Conservation (phyloP, 2,797 vertebrate species). For the Chaenodraco wilsoni region DNA sequence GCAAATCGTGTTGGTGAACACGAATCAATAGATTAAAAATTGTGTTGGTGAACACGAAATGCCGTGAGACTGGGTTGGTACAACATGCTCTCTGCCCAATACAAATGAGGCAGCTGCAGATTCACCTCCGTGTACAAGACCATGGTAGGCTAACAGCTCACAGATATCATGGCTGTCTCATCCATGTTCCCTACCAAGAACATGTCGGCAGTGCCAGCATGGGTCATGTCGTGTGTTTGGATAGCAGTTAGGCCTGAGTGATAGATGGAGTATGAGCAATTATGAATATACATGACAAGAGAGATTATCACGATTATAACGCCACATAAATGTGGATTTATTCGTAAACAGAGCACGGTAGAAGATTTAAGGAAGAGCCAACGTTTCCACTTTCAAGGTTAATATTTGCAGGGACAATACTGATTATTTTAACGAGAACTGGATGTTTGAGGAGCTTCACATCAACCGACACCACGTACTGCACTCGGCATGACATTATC, state of each 20-base stretch:
- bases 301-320: slow-evolving; percentile 40
- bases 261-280: slow-evolving; percentile 21
- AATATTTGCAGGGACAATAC: slow-evolving; percentile 46
- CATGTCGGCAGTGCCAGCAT: slow-evolving; percentile 6
- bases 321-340: slow-evolving; percentile 21
- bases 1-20: no score
- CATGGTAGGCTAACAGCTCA: slow-evolving; percentile 34
- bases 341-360: slow-evolving; percentile 32
- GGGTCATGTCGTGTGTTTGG: slow-evolving; percentile 19
- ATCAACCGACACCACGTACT: slow-evolving; percentile 20
- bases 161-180: slow-evolving; percentile 30
- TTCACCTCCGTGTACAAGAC: slow-evolving; percentile 45
- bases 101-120: slow-evolving; percentile 74
- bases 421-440: slow-evolving; percentile 29
- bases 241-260: slow-evolving; percentile 16
- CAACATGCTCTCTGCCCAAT: slow-evolving; percentile 62
- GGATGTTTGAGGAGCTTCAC: slow-evolving; percentile 40
- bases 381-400: slow-evolving; percentile 45
- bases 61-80: no score
- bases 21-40: no score
- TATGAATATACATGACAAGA: slow-evolving; percentile 45
- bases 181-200: slow-evolving; percentile 17
- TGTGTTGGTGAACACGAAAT: no score
- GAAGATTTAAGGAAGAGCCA: slow-evolving; percentile 54
- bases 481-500: slow-evolving; percentile 43